Evolutionary conservation across 2,113 vertebrate species (phyloP).

Genomic region (Amphiprion percula): DNA sequence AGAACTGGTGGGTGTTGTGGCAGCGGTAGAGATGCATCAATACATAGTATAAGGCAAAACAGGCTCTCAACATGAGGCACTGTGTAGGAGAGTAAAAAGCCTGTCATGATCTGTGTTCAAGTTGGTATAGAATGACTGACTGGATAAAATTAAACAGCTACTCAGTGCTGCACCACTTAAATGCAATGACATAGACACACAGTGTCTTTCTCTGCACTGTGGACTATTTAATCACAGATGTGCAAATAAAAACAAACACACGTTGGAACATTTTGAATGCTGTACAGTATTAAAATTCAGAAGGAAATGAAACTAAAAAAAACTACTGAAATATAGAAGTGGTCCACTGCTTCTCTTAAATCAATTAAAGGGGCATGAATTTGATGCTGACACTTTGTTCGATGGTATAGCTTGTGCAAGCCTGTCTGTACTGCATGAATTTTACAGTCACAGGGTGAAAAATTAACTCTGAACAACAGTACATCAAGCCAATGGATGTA

Average conservation of each 20-base stretch:
- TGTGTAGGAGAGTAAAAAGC: constrained; percentile 41
- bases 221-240: neutral
- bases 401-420: neutral
- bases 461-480: no score
- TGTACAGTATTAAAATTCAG: neutral
- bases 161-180: neutral
- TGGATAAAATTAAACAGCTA: constrained; percentile 22
- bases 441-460: no score
- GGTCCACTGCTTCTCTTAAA: neutral
- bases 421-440: no score
- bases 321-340: neutral
- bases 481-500: neutral
- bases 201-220: neutral
- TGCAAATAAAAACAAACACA: neutral
- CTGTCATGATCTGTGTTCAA: constrained; percentile 22
- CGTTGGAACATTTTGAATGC: neutral
- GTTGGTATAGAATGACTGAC: constrained; percentile 17
- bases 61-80: constrained; percentile 29
- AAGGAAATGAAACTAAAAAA: neutral
- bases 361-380: neutral
- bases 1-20: constrained; percentile 59
- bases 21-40: constrained; percentile 36
- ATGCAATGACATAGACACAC: neutral
- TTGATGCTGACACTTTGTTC: constrained; percentile 5
- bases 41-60: constrained; percentile 36